Conservation (phyloP, 2,113 vertebrate species). For the Lonchura striata region DNA sequence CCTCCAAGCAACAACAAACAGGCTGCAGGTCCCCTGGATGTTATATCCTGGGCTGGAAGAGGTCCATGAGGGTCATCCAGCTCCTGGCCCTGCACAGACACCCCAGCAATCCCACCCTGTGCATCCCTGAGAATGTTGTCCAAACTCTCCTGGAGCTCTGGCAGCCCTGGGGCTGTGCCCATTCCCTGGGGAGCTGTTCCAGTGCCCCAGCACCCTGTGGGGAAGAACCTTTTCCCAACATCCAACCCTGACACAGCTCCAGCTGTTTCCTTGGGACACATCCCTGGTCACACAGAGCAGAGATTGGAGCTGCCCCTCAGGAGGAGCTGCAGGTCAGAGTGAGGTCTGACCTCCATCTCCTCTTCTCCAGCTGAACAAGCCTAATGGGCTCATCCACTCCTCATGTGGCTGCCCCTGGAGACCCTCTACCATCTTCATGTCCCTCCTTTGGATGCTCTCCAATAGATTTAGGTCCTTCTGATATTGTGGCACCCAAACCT, state of each 20-base stretch:
- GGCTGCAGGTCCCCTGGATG: not conserved
- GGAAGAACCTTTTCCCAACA: accelerated
- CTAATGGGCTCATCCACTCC: not conserved
- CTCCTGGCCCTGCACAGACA: not conserved
- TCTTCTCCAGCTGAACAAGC: not conserved
- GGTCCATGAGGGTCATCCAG: accelerated
- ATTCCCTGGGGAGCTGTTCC: not conserved
- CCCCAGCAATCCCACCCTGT: not conserved
- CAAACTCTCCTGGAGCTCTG: not conserved
- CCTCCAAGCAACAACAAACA: not conserved
- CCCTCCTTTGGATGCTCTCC: not conserved
- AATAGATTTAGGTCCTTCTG: not conserved
- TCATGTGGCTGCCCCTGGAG: not conserved
- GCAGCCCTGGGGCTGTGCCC: accelerated
- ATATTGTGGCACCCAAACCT: not conserved
- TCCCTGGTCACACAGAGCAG: not conserved
- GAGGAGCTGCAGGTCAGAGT: not conserved
- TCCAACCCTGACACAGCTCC: not conserved
- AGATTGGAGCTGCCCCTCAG: accelerated
- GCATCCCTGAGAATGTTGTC: accelerated
- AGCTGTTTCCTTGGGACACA: accelerated
- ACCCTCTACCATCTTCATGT: not conserved
- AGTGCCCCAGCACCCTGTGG: not conserved
- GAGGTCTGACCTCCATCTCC: not conserved
- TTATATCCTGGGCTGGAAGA: not conserved